These are phyloP conservation scores for Brachypterus glaber DNA, from an alignment of 2,888 invertebrate species.

Conservation along the genomic window DNA sequence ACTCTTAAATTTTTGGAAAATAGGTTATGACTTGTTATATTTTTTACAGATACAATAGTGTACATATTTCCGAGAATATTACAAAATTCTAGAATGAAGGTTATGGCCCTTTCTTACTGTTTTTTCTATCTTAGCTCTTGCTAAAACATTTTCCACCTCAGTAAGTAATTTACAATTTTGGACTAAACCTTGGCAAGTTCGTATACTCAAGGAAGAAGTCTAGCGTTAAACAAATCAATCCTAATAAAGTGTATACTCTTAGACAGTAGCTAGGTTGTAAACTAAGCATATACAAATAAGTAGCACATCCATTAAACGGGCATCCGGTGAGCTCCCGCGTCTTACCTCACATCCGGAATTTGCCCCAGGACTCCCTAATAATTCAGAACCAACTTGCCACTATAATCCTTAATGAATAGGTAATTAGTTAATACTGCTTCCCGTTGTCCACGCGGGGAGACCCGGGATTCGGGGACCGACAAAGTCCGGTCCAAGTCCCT, in stretches of 20 bases:
- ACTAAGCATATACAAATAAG: conserved; percentile 24
- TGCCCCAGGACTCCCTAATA: conserved; percentile 39
- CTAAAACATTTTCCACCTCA: too few relatives aligned
- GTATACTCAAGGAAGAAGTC: too few relatives aligned
- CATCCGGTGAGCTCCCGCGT: conserved; percentile 39
- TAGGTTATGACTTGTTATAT: too few relatives aligned
- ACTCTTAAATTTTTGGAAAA: too few relatives aligned
- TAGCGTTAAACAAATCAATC: conserved; percentile 40
- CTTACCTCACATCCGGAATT: conserved; percentile 41
- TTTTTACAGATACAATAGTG: too few relatives aligned
- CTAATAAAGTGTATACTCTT: conserved; percentile 36
- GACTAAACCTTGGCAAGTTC: too few relatives aligned
- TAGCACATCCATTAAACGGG: conserved; percentile 36
- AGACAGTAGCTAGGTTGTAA: conserved; percentile 22
- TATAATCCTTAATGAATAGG: conserved; percentile 45
- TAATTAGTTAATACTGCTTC: conserved; percentile 43
- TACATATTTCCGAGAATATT: too few relatives aligned
- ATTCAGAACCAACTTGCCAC: conserved; percentile 44
- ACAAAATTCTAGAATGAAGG: too few relatives aligned
- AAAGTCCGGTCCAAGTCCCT: conserved; percentile 27
- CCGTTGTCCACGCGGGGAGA: conserved; percentile 38
- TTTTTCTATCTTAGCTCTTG: too few relatives aligned
- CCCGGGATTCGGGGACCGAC: conserved; percentile 22
- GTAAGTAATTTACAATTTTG: too few relatives aligned
- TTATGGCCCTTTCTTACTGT: too few relatives aligned